Evolutionary conservation across 2,888 invertebrate species (phyloP), one percentile per base, ranked within the genome.

Genomic region (Sepioteuthis lessoniana): DNA sequence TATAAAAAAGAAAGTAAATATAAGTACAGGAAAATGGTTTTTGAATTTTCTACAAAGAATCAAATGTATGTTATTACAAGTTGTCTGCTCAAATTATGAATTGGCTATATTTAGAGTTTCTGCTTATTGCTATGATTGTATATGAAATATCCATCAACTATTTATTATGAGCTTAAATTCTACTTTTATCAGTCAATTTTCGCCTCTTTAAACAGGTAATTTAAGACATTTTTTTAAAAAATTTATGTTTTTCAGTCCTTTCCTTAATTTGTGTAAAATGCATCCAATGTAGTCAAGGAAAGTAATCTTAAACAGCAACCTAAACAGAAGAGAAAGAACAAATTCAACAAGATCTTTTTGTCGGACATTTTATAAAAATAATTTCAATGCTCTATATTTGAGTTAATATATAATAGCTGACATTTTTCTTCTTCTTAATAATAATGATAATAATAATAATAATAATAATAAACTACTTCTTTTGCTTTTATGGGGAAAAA

Each of bases 111-210:
- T 76, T n/a, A 76, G n/a, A 76, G 16, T 35, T n/a, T 76, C 2
- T 76, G n/a, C n/a, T 76, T 76, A 76, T 19, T 76, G 76, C n/a
- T 76, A 76, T 76, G 76, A 76, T 76, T 76, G 76, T 76, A 76
- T 76, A 76, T 76, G n/a, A 76, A 76, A 76, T 76, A 76, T 76
- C 76, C n/a, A 76, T 76, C 76, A 76, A n/a, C 76, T 76, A 19
- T 31, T 76, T 19, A 76, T 76, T 76, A 76, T 10, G 7, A 76
- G n/a, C 16, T 76, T 76, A 16, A 16, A 16, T 13, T 25, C 55
- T 76, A 76, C 0, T 16, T 76, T 76, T 76, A 76, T 76, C 76
- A n/a, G n/a, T 76, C 76, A 76, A 76, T 76, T 76, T 76, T 76
- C 76, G 13, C n/a, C 76, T n/a, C n/a, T 76, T 76, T 76, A n/a